phyloP scores from a whole-genome alignment of 2,113 vertebrate genomes.

The Lates calcarifer region DNA sequence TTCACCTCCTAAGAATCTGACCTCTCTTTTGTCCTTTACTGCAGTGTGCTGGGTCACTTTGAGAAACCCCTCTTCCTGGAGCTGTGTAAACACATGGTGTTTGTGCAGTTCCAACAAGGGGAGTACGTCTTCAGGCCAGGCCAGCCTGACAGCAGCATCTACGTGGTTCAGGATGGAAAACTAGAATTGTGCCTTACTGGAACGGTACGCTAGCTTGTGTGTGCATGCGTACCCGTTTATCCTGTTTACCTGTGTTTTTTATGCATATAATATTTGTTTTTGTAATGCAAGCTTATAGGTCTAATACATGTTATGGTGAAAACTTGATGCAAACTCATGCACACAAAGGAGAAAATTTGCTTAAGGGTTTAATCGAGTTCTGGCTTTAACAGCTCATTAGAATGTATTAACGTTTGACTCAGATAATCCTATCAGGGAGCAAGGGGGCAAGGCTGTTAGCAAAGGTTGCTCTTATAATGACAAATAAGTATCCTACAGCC shows the following conservation, averaged over 20 bases:
- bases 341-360: background rate
- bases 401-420: constrained; percentile 36
- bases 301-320: background rate
- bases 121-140: constrained; percentile 93
- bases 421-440: constrained; percentile 31
- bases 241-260: background rate
- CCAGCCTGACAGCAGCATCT: constrained; percentile 94
- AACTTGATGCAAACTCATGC: background rate
- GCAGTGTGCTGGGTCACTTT: constrained; percentile 95
- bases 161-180: constrained; percentile 95
- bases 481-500: background rate
- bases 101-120: constrained; percentile 91
- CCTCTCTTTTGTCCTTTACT: constrained; percentile 8
- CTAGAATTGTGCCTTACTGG: constrained; percentile 94
- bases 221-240: background rate
- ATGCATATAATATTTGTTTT: background rate
- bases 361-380: constrained; percentile 18
- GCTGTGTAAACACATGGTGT: constrained; percentile 96
- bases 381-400: constrained; percentile 25
- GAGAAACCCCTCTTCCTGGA: constrained; percentile 96
- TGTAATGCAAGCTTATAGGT: background rate
- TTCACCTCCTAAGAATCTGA: background rate
- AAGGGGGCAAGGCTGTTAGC: background rate
- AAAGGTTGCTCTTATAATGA: background rate
- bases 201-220: constrained; percentile 75